Evolutionary conservation across 2,113 vertebrate species (phyloP).

Genomic region (Guaruba guarouba): DNA sequence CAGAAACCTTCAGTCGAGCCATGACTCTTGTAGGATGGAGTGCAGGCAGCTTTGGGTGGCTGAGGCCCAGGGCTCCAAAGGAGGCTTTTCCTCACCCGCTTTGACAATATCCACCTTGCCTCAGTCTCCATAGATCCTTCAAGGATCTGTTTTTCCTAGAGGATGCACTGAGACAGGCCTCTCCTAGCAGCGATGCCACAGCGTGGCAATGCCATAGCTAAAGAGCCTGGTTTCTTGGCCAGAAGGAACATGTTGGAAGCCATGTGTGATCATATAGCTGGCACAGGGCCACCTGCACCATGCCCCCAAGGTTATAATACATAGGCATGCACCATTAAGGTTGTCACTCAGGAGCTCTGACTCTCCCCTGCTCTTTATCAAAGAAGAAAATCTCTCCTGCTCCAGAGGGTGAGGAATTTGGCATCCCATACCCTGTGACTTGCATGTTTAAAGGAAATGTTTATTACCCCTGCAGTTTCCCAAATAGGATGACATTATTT

Average conservation of each 20-base stretch:
- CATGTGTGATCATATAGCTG: background rate
- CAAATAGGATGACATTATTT: background rate
- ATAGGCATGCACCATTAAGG: background rate
- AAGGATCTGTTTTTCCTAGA: background rate
- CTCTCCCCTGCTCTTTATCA: background rate
- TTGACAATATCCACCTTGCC: background rate
- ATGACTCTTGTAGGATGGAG: background rate
- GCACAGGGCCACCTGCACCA: background rate
- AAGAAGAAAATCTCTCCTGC: background rate
- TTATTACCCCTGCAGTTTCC: background rate
- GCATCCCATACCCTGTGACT: background rate
- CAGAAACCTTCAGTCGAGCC: background rate
- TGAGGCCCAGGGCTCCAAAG: background rate
- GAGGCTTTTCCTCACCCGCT: background rate
- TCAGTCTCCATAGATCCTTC: background rate
- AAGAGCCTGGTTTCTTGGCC: background rate
- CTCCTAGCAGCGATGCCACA: rapidly evolving
- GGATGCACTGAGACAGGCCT: background rate
- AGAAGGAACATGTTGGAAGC: background rate
- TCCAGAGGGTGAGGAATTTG: background rate
- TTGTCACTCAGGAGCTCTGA: background rate
- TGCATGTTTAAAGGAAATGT: background rate
- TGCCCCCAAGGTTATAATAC: background rate
- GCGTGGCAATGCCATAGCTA: background rate
- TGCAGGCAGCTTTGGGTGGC: background rate